Percentiles rank a stretch among this genome's conserved stretches.
These are phyloP conservation scores for Tipula lateralis DNA, from an alignment of 2,888 invertebrate species.

Conservation along the genomic window DNA sequence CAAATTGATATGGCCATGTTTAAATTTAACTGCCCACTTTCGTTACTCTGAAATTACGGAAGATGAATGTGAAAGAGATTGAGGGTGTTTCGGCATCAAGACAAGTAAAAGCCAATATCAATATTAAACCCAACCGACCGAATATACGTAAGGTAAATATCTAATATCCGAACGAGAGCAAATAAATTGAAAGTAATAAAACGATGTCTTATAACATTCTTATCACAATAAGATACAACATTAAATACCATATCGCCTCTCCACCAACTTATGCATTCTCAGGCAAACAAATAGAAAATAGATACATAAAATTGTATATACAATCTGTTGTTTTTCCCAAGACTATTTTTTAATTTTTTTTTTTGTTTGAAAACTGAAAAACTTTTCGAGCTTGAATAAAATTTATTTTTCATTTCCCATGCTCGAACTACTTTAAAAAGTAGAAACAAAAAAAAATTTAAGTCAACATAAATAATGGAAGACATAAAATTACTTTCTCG, in stretches of 20 bases:
- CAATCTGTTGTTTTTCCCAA: not conserved
- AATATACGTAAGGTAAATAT: too few relatives aligned
- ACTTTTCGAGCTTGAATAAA: not conserved
- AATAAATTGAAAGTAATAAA: too few relatives aligned
- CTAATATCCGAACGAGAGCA: too few relatives aligned
- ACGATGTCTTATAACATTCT: not conserved
- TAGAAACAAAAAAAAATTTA: not conserved
- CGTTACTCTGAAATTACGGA: too few relatives aligned
- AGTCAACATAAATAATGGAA: constrained; percentile 5
- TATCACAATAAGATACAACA: not conserved
- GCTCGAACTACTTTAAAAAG: not conserved
- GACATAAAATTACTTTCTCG: not conserved
- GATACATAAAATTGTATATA: not conserved
- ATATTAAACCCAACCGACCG: too few relatives aligned
- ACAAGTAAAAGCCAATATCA: too few relatives aligned
- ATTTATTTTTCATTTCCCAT: not conserved
- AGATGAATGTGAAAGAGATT: too few relatives aligned
- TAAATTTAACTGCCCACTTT: too few relatives aligned
- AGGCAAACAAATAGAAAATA: not conserved
- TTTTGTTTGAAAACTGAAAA: not conserved
- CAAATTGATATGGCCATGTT: too few relatives aligned
- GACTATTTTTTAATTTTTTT: not conserved
- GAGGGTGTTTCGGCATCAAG: too few relatives aligned
- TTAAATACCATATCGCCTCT: not conserved
- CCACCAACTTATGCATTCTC: not conserved